phyloP scores from a whole-genome alignment of 2,113 vertebrate species.

The Spheniscus mendiculus region DNA sequence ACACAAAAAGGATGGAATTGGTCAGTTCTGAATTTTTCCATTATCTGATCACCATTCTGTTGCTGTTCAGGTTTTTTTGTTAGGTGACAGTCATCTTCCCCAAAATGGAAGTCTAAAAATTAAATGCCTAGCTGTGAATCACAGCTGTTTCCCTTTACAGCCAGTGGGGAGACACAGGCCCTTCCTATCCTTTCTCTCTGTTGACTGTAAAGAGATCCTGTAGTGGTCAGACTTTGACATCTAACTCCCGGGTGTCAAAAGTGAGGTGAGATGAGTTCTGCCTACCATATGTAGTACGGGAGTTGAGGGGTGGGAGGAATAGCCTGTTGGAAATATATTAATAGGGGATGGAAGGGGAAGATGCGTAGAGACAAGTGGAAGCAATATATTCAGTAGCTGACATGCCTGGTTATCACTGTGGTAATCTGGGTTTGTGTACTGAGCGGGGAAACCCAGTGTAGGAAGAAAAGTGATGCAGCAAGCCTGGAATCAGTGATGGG shows the following conservation, averaged over 20 bases:
- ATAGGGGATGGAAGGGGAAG: not conserved
- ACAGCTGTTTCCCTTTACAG: not conserved
- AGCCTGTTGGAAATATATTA: not conserved
- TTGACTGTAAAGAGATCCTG: not conserved
- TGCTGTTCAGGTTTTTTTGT: not conserved
- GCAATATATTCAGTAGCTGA: not conserved
- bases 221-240: not conserved
- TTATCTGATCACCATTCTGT: not conserved
- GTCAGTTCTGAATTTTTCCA: not conserved
- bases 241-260: not conserved
- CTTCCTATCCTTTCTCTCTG: not conserved
- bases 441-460: not conserved
- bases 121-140: not conserved
- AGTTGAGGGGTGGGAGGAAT: not conserved
- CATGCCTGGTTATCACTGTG: not conserved
- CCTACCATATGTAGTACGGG: fast-evolving
- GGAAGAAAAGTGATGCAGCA: not conserved
- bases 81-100: not conserved
- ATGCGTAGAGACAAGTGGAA: not conserved
- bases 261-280: not conserved
- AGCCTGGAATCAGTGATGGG: not conserved
- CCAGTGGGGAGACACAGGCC: not conserved
- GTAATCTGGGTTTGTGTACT: not conserved
- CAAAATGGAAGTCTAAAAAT: not conserved
- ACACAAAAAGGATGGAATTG: not conserved